A percentile compares a stretch with the other conserved stretches of the same genome.
Conservation (phyloP, 2,113 vertebrate species). For the Gymnogyps californianus region DNA sequence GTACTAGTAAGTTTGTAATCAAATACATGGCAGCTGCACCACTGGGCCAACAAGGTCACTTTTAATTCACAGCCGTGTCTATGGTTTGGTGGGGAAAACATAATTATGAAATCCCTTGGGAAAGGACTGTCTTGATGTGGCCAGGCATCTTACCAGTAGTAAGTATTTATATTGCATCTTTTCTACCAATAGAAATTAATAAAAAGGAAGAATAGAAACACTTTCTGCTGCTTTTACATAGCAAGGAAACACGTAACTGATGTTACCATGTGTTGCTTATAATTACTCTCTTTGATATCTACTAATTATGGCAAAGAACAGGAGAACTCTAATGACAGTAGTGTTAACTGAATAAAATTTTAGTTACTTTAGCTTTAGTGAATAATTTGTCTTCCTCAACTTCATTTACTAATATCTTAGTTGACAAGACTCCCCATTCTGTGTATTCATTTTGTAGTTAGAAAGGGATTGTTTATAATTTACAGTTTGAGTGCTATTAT, state of each 20-base stretch:
- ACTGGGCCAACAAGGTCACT: conserved; percentile 21
- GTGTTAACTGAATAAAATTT: conserved; percentile 49
- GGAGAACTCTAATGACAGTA: conserved; percentile 3
- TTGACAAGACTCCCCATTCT: conserved; percentile 63
- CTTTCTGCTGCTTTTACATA: neutral
- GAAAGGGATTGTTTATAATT: conserved; percentile 68
- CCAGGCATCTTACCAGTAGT: neutral
- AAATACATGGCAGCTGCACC: conserved; percentile 28
- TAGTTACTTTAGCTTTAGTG: conserved; percentile 47
- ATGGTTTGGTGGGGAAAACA: conserved; percentile 49
- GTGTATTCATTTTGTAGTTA: conserved; percentile 63
- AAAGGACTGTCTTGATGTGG: neutral
- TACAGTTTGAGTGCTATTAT: conserved; percentile 60
- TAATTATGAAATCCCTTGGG: conserved; percentile 52
- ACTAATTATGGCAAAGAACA: conserved; percentile 45
- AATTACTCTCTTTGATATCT: conserved; percentile 34
- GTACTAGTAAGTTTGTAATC: conserved; percentile 43
- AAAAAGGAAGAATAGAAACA: neutral
- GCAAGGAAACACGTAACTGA: neutral
- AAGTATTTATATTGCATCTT: neutral
- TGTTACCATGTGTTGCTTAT: neutral
- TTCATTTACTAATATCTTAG: conserved; percentile 62
- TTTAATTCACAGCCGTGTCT: conserved; percentile 11
- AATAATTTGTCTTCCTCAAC: conserved; percentile 65
- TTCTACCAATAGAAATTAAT: neutral